These are phyloP conservation scores for Heliconius himera DNA, from an alignment of 1,140 invertebrate species.

Conservation along the genomic window DNA sequence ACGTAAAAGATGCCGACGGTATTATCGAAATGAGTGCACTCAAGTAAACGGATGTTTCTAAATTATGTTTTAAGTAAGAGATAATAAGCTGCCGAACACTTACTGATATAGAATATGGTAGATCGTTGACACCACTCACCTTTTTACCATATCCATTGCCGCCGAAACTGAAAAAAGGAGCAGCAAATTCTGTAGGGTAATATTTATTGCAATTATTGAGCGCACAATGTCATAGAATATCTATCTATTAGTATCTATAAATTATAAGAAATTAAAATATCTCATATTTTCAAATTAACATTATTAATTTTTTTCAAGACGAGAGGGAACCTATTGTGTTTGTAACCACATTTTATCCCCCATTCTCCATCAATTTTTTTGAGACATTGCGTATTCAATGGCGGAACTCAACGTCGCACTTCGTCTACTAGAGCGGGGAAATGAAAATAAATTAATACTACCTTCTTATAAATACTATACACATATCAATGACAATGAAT, in stretches of 20 bases:
- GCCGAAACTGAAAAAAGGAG: constrained; percentile 4
- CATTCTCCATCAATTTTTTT: too few relatives aligned
- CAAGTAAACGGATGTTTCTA: constrained; percentile 23
- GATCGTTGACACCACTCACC: constrained; percentile 18
- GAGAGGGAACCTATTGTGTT: too few relatives aligned
- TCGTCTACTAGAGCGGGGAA: not conserved
- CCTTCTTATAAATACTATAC: too few relatives aligned
- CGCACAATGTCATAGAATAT: too few relatives aligned
- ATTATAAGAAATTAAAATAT: too few relatives aligned
- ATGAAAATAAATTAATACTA: not conserved
- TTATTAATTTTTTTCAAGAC: too few relatives aligned
- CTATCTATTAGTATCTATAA: too few relatives aligned
- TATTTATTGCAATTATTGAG: not conserved
- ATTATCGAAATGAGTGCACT: constrained; percentile 30
- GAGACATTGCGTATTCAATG: not conserved
- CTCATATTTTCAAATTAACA: too few relatives aligned
- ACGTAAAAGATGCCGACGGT: constrained; percentile 28
- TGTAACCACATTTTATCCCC: too few relatives aligned
- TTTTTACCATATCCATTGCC: not conserved
- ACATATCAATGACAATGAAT: too few relatives aligned
- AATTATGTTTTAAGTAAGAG: constrained; percentile 20
- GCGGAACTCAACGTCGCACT: not conserved
- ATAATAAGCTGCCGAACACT: constrained; percentile 3
- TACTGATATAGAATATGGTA: constrained; percentile 4
- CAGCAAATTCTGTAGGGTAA: not conserved